A percentile compares a stretch with the other conserved stretches of the same genome.
These are phyloP conservation scores for Allacma fusca DNA, from an alignment of 2,888 invertebrate species.

Conservation along the genomic window DNA sequence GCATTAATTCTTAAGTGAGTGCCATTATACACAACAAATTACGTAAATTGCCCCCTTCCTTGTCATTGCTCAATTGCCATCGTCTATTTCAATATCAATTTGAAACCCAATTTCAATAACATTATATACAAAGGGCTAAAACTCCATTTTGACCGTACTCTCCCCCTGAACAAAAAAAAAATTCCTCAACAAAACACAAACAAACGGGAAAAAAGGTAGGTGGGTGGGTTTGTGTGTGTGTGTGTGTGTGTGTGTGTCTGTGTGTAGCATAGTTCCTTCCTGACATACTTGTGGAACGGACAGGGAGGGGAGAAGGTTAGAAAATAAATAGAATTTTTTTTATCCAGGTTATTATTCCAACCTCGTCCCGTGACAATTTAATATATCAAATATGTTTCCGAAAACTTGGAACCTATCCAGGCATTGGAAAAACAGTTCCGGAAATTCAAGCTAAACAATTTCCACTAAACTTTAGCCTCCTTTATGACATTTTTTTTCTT, in stretches of 20 bases:
- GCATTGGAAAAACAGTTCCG: not conserved
- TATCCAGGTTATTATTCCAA: slow-evolving; percentile 21
- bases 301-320: not conserved
- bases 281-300: too few relatives aligned
- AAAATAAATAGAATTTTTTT: not conserved
- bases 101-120: not conserved
- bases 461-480: not conserved
- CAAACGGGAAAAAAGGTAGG: too few relatives aligned
- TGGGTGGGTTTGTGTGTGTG: too few relatives aligned
- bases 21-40: too few relatives aligned
- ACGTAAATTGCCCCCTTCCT: too few relatives aligned
- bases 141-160: too few relatives aligned
- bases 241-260: too few relatives aligned
- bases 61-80: not conserved
- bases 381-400: slow-evolving; percentile 20
- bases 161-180: too few relatives aligned
- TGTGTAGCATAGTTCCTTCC: too few relatives aligned
- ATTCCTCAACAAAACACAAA: too few relatives aligned
- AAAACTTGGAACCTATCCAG: slow-evolving; percentile 34
- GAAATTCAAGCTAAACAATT: not conserved
- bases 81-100: not conserved
- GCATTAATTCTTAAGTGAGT: too few relatives aligned
- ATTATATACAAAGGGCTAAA: too few relatives aligned
- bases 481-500: not conserved
- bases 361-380: slow-evolving; percentile 29